Base-by-base conservation (phyloP, 2,113 vertebrate genomes). In the Ochotona princeps region DNA sequence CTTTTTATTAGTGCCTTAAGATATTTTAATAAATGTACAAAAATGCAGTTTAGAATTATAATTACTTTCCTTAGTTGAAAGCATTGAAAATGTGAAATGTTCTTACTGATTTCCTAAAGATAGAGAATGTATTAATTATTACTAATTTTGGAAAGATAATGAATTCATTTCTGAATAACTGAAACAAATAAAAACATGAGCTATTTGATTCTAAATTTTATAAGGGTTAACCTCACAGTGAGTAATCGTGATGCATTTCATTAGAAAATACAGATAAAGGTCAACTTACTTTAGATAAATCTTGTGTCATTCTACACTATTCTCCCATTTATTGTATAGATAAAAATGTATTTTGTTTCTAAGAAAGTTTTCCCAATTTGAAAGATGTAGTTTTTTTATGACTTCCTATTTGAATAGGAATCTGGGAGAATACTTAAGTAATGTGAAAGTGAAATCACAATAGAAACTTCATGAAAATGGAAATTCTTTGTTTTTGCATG, bases 121-220 rank as follows among this genome's bases (percentile, higher is more conserved):
- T 14, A 72, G 15, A 73, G n/a, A 89, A 51, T 32, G 38, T 60
- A 63, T 35, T 66, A 63, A 61, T 54, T 13, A 83, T 14, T n/a
- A 72, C 23, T 79, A n/a, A 83, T 86, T 83, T 49, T 73, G 32
- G 65, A 86, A 83, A 85, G 38, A 54, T 66, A 38, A 4, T 88
- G 51, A 67, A 72, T 87, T 87, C 14, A 20, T 72, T 72, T 38
- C 57, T 67, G 30, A 72, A 63, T 82, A 49, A 80, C 11, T 61
- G 14, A 63, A 1, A 75, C 87, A 38, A 26, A 20, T 44, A 70
- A 80, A 89, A 82, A 65, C 49, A 30, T 3, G 0, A 35, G 30
- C n/a, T 85, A 66, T 67, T 78, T 47, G 0, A 79, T 78, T 94
- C 38, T 90, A 44, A 93, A 67, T 95, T 94, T 87, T 60, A 88